A percentile compares a stretch with the other conserved stretches of the same genome.
These are phyloP conservation scores for Drosophila orena DNA, from an alignment of 1,140 invertebrate genomes.

Conservation along the genomic window DNA sequence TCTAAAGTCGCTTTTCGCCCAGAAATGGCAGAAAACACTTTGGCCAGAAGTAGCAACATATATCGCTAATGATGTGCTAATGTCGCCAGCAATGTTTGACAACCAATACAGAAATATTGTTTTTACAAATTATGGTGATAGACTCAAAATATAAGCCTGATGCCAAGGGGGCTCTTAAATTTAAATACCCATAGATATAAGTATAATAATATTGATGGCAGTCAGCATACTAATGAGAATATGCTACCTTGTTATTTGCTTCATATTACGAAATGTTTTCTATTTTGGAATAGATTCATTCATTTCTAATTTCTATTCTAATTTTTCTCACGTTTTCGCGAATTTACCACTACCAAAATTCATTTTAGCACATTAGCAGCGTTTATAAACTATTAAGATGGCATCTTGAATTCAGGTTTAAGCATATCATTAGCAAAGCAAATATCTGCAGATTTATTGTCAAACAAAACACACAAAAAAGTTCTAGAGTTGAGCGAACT, in stretches of 20 bases:
- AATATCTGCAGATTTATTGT: slow-evolving; percentile 48
- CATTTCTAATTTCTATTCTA: too few species aligned
- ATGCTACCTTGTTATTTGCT: too few species aligned
- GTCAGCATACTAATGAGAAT: background rate
- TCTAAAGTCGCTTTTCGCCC: slow-evolving; percentile 45
- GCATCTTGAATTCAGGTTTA: slow-evolving; percentile 29
- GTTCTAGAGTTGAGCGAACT: slow-evolving; percentile 12
- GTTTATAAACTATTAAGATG: slow-evolving; percentile 59
- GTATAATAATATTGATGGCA: slow-evolving; percentile 7
- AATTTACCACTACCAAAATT: slow-evolving; percentile 31
- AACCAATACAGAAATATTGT: slow-evolving; percentile 59
- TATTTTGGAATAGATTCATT: too few species aligned
- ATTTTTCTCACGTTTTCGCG: slow-evolving; percentile 24
- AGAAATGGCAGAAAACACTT: slow-evolving; percentile 26
- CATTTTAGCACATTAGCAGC: slow-evolving; percentile 36
- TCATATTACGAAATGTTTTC: too few species aligned
- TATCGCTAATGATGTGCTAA: slow-evolving; percentile 75
- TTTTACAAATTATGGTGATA: slow-evolving; percentile 38
- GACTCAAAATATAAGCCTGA: slow-evolving; percentile 8
- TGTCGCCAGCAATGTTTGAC: slow-evolving; percentile 58
- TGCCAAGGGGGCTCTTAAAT: slow-evolving; percentile 34
- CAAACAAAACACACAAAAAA: slow-evolving; percentile 18
- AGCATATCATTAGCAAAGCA: slow-evolving; percentile 60
- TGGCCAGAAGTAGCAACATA: slow-evolving; percentile 41
- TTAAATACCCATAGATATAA: slow-evolving; percentile 4